Evolutionary conservation across 2,888 invertebrate species (phyloP), one percentile per base, ranked within the genome.

Genomic region (Phaedon cochleariae): DNA sequence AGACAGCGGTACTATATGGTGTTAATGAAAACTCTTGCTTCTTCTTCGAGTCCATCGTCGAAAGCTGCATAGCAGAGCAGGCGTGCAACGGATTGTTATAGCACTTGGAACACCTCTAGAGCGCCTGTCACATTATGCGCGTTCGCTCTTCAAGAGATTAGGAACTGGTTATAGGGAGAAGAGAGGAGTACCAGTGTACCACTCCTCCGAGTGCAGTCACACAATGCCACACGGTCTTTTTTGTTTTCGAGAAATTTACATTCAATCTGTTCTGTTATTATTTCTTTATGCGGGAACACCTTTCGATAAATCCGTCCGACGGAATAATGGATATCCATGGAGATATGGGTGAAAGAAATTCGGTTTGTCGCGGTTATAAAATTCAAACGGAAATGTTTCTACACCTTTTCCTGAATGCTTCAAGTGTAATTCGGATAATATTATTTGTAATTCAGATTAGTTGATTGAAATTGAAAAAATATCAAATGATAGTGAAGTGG

Each of bases 71-170:
- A n/a, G n/a, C n/a, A n/a, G n/a, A n/a, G n/a, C n/a, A n/a, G 34
- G 15, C 12, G 3, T 73, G 74, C 74, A 74, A 71, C 71, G 75
- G 73, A 76, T 76, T 77, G 76, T 76, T 77, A 73, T 73, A 73
- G 75, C 74, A 74, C 73, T 73, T 73, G 71, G 76, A 77, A 78
- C 78, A 77, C 76, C 76, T 78, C 76, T 69, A 64, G 55, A 77
- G 76, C 74, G 77, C 75, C 79, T 79, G 79, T 80, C 79, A 77
- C 78, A 80, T 80, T 80, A 80, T 80, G 79, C 79, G 77, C 77
- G 75, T 77, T 59, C 72, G 74, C 76, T 78, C 77, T 78, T 77
- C 76, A 70, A 69, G 74, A 80, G 80, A 80, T 81, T 81, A 81
- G 80, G 79, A 81, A 81, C 80, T 79, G 80, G 81, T 80, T 81